Base-by-base conservation (phyloP, 2,888 invertebrate genomes). In the Ischnura elegans region DNA sequence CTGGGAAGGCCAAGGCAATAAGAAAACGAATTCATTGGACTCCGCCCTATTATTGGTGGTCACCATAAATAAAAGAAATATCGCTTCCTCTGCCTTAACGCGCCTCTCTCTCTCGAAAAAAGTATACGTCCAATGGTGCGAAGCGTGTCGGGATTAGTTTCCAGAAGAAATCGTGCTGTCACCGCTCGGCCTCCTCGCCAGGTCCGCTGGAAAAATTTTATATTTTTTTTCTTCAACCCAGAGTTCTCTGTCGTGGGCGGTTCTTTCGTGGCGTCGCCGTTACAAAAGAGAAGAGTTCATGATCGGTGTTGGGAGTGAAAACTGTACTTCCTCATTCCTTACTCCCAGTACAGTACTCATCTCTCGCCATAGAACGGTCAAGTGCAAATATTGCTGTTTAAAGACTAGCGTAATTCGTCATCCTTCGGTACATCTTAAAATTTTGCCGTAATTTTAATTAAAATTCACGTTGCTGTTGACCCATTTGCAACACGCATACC, bases 71-170 rank as follows among this genome's bases (percentile, higher is more conserved):
- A 16, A 76, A 36, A 76, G 13, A 36, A 76, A 76, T 36, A 36
- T 76, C 36, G 8, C 36, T 36, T 76, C 2, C 13, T 36, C 76
- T 2, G 36, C 76, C 2, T 76, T 76, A 29, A 36, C 4, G 13
- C 51, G 5, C 51, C 76, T 36, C 76, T 0, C 10, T 25, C 25
- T 76, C 13, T 76, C 29, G 29, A 10, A 76, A 76, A 36, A n/a
- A 43, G 90, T 25, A 13, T 55, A 3, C 90, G 55, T 87, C 43
- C 43, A 8, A 10, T 42, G 43, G 61, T 61, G 43, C 21, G 55
- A 61, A 66, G 61, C n/a, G 61, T 90, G 43, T 43, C 43, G 61
- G 19, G 90, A 86, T 43, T 45, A 76, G 61, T 90, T 90, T 90
- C 90, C 29, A 8, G n/a, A 51, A 10, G 42, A 86, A 45, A 45